Evolutionary conservation across 2,797 vertebrate species (phyloP).

Genomic region (Myiothlypis coronata): DNA sequence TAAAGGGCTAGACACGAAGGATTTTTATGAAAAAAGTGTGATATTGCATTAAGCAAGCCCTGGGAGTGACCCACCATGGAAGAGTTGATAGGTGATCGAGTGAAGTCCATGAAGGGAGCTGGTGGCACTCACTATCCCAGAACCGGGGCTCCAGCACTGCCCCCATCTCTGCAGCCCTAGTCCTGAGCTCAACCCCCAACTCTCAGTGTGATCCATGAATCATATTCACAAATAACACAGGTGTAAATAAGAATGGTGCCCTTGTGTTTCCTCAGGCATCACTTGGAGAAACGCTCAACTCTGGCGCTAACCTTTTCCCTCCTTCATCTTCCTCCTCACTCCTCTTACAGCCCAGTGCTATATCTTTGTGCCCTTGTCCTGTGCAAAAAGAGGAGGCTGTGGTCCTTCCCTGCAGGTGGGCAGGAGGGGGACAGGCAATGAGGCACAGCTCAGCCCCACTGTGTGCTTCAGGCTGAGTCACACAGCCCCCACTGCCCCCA

Average conservation of each 20-base stretch:
- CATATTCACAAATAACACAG: background rate
- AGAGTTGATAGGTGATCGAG: background rate
- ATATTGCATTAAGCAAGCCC: background rate
- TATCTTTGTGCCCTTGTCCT: background rate
- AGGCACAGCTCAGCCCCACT: background rate
- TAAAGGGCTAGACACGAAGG: background rate
- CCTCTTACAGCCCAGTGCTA: background rate
- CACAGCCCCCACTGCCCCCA: background rate
- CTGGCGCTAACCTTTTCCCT: background rate
- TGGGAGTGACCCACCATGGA: background rate
- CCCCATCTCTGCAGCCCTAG: background rate
- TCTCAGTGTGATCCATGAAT: background rate
- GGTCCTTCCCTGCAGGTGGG: background rate
- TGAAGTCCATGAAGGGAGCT: background rate
- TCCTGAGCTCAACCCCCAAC: background rate
- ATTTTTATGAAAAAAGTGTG: background rate
- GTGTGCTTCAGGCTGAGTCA: background rate
- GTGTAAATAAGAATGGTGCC: background rate
- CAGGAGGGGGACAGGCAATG: background rate
- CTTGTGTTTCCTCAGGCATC: background rate
- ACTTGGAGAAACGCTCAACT: background rate
- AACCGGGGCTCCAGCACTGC: background rate
- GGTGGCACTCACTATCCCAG: background rate
- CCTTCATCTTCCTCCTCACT: background rate
- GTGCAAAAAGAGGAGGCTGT: background rate